These are phyloP conservation scores for Phoxinus dragarum DNA, from an alignment of 2,797 vertebrate genomes.

Conservation along the genomic window DNA sequence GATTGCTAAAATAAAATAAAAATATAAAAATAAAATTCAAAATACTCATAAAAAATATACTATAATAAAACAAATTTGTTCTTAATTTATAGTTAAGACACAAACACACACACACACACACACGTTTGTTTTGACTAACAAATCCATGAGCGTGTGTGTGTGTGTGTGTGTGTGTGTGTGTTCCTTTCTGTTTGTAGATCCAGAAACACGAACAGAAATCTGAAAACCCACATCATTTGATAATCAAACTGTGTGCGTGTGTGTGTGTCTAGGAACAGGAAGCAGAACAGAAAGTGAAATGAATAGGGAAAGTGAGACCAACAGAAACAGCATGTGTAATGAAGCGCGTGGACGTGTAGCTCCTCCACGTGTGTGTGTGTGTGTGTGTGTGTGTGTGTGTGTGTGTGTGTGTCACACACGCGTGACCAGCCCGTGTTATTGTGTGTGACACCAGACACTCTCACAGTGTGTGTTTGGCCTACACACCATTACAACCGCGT, in stretches of 20 bases:
- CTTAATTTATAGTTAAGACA: too few relatives aligned
- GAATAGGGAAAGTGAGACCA: neutral
- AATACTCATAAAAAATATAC: neutral
- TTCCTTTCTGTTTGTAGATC: neutral
- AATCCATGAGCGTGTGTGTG: neutral
- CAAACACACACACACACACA: too few relatives aligned
- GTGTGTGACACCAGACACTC: too few relatives aligned
- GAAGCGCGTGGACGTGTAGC: neutral
- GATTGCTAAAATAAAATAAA: too few relatives aligned
- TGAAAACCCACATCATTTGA: slow-evolving; percentile 21
- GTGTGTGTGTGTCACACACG: neutral
- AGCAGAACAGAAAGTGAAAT: neutral
- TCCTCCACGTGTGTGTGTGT: neutral
- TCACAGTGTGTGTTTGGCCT: neutral
- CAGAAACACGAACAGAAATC: neutral
- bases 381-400: neutral
- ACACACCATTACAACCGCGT: neutral
- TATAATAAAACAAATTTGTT: too few relatives aligned
- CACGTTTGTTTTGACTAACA: slow-evolving; percentile 22
- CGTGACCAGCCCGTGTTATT: neutral
- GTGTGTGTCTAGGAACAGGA: neutral
- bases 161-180: neutral
- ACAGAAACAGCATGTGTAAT: neutral
- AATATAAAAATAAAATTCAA: neutral
- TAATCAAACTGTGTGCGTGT: slow-evolving; percentile 5